Conservation (phyloP, 2,888 invertebrate species). For the Torymus texanus region DNA sequence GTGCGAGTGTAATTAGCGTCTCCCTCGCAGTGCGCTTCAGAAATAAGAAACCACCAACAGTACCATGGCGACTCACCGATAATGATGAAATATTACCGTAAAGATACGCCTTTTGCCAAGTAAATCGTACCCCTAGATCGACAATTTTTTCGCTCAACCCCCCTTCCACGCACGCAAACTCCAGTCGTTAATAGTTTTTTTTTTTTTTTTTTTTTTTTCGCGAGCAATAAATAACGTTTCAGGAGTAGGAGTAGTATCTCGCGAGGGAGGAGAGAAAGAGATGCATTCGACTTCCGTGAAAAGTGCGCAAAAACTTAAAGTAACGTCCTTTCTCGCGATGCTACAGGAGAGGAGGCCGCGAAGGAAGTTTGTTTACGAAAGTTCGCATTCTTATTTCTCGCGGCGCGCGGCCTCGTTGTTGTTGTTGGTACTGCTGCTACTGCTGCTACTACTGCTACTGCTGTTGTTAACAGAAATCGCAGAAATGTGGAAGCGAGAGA, state of each 20-base stretch:
- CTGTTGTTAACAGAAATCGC: conserved; percentile 38
- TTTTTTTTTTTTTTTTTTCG: background rate
- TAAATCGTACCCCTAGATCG: no score
- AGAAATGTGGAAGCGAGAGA: conserved; percentile 18
- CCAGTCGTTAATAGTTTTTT: background rate
- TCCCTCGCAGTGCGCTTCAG: conserved; percentile 2
- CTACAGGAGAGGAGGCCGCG: conserved; percentile 10
- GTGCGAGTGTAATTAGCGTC: conserved; percentile 24
- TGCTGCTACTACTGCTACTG: no score
- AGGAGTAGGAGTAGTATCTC: background rate
- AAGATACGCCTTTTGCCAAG: background rate
- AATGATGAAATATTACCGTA: conserved; percentile 37
- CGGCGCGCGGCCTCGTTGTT: background rate
- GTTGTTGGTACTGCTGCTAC: no score
- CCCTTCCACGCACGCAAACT: background rate
- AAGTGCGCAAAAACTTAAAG: conserved; percentile 33
- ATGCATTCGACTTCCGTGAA: conserved; percentile 24
- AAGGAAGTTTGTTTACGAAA: conserved; percentile 34
- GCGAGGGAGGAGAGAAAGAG: background rate
- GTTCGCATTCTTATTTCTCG: conserved; percentile 16
- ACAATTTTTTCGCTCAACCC: no score
- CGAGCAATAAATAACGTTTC: no score
- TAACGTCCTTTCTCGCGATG: conserved; percentile 8
- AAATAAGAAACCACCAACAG: no score
- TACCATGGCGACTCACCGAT: background rate